These are phyloP conservation scores for Cataglyphis rosenhaueri DNA, from an alignment of 2,888 invertebrate species.

Conservation along the genomic window DNA sequence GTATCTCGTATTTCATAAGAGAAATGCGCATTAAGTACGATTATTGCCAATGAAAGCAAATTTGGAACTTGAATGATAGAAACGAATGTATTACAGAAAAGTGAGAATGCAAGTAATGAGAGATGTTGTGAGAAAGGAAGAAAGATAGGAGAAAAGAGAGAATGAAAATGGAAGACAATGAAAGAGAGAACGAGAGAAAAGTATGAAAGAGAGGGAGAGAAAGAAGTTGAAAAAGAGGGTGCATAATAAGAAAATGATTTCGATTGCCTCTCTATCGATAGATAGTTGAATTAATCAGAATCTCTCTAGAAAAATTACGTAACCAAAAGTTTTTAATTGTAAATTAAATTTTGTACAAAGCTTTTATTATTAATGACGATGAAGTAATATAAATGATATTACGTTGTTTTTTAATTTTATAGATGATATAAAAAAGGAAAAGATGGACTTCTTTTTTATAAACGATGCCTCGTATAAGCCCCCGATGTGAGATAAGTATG, in stretches of 20 bases:
- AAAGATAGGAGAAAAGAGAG: constrained; percentile 23
- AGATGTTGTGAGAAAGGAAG: constrained; percentile 37
- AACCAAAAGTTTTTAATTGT: constrained; percentile 84
- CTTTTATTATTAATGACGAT: constrained; percentile 84
- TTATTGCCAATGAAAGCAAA: constrained; percentile 45
- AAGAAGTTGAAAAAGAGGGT: constrained; percentile 57
- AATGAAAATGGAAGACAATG: constrained; percentile 28
- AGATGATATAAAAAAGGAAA: constrained; percentile 79
- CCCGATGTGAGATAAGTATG: constrained; percentile 80
- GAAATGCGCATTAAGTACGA: constrained; percentile 63
- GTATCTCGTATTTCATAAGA: constrained; percentile 57
- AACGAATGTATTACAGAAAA: constrained; percentile 43
- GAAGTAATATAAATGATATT: constrained; percentile 85
- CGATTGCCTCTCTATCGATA: constrained; percentile 75
- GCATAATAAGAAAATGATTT: constrained; percentile 71
- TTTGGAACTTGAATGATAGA: constrained; percentile 60
- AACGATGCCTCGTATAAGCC: constrained; percentile 83
- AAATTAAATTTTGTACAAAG: constrained; percentile 85
- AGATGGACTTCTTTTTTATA: constrained; percentile 74
- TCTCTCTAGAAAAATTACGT: constrained; percentile 81
- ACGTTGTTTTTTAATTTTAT: constrained; percentile 85
- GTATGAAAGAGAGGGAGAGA: constrained; percentile 54
- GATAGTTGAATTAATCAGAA: constrained; percentile 81
- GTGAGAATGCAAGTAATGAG: constrained; percentile 14
- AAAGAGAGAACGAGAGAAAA: constrained; percentile 19